A percentile compares a stretch with the other conserved stretches of the same genome.
Conservation (phyloP, 2,113 vertebrate genomes). For the Actinemys pallida region DNA sequence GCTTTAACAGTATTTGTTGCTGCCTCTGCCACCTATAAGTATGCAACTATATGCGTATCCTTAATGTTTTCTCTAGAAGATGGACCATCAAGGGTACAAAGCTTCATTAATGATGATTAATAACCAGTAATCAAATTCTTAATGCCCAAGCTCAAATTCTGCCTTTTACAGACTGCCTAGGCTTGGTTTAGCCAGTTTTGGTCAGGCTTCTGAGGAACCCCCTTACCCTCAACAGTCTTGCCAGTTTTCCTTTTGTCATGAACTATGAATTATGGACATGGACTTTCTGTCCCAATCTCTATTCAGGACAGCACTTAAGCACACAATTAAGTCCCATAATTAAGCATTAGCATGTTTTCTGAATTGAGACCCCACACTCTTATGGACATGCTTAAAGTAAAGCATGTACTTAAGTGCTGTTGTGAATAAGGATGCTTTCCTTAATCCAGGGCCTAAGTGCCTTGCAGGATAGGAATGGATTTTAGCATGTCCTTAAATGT, state of each 20-base stretch:
- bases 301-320: not conserved
- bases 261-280: not conserved
- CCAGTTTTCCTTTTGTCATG: not conserved
- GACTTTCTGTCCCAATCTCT: not conserved
- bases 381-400: not conserved
- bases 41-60: no score
- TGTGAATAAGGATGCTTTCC: not conserved
- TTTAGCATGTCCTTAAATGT: not conserved
- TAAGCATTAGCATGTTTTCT: not conserved
- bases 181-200: not conserved
- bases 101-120: not conserved
- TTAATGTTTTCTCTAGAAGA: not conserved
- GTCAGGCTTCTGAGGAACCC: not conserved
- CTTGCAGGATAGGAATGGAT: not conserved
- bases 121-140: not conserved
- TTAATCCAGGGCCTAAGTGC: not conserved
- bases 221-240: not conserved
- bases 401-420: not conserved
- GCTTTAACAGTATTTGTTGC: no score
- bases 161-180: not conserved
- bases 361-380: fast-evolving
- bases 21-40: no score
- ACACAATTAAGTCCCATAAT: not conserved
- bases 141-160: not conserved
- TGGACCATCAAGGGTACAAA: not conserved